Evolutionary conservation across 2,797 vertebrate genomes (phyloP).

Genomic region (Cheirogaleus major): DNA sequence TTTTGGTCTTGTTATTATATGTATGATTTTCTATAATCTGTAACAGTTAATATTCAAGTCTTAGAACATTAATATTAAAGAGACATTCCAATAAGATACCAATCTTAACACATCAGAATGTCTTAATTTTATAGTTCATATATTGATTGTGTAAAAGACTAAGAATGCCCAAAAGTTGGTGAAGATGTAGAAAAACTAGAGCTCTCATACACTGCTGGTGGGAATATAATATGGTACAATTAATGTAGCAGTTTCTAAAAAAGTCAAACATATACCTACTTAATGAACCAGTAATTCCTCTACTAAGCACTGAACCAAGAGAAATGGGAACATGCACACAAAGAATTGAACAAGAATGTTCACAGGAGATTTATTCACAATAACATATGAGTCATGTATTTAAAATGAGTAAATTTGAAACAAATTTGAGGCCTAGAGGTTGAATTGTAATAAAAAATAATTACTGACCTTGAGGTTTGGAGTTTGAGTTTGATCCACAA

Average conservation of each 20-base stretch:
- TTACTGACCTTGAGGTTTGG: slow-evolving; percentile 94
- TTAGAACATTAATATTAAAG: background rate
- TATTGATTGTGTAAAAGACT: background rate
- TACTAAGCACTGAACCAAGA: background rate
- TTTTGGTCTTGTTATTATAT: background rate
- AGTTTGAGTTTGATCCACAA: slow-evolving; percentile 98
- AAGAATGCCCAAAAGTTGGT: background rate
- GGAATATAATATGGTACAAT: background rate
- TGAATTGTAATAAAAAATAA: slow-evolving; percentile 7
- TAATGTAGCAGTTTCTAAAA: background rate
- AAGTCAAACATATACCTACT: background rate
- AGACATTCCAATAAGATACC: background rate
- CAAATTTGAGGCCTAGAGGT: background rate
- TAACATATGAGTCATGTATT: background rate
- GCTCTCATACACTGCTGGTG: background rate
- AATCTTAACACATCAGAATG: background rate
- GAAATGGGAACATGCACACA: background rate
- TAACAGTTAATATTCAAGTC: background rate
- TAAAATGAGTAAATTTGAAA: background rate
- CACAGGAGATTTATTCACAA: background rate
- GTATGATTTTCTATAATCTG: background rate
- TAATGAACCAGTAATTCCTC: background rate
- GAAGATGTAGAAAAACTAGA: background rate
- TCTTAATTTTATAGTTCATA: slow-evolving; percentile 1
- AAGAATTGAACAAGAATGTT: background rate